phyloP scores from a whole-genome alignment of 2,797 vertebrate genomes.

The Rhinatrema bivittatum region DNA sequence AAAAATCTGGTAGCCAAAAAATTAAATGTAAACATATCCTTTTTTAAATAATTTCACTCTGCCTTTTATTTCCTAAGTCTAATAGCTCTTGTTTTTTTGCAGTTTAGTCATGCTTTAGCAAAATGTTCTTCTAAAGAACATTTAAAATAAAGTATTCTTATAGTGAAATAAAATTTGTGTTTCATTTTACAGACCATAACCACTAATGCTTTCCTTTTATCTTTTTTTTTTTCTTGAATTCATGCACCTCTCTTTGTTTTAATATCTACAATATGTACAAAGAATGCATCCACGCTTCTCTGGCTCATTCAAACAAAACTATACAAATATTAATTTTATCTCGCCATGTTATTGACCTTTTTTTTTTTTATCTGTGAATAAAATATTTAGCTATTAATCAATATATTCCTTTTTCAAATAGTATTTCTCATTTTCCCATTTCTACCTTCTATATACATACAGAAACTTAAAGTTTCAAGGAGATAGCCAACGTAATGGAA shows the following conservation, averaged over 20 bases:
- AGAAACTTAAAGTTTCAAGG: constrained; percentile 75
- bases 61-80: constrained; percentile 91
- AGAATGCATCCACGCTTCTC: constrained; percentile 97
- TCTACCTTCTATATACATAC: constrained; percentile 95
- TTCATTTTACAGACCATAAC: constrained; percentile 99
- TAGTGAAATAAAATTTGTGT: constrained; percentile 97
- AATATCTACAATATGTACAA: constrained; percentile 99
- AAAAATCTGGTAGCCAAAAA: constrained; percentile 92
- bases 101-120: constrained; percentile 99
- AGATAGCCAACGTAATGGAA: constrained; percentile 95
- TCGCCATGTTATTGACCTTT: constrained; percentile 94
- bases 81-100: constrained; percentile 87
- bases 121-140: constrained; percentile 98
- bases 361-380: no score
- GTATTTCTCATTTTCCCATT: constrained; percentile 83
- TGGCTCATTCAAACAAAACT: constrained; percentile 98
- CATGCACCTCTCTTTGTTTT: constrained; percentile 97
- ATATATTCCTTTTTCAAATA: constrained; percentile 97
- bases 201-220: constrained; percentile 96
- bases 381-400: constrained; percentile 90
- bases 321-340: constrained; percentile 98
- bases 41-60: constrained; percentile 85
- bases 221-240: constrained; percentile 91
- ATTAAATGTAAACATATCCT: constrained; percentile 88
- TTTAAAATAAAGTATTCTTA: constrained; percentile 99